Base-by-base conservation (phyloP, 2,888 invertebrate species). In the Drosophila siamana region DNA sequence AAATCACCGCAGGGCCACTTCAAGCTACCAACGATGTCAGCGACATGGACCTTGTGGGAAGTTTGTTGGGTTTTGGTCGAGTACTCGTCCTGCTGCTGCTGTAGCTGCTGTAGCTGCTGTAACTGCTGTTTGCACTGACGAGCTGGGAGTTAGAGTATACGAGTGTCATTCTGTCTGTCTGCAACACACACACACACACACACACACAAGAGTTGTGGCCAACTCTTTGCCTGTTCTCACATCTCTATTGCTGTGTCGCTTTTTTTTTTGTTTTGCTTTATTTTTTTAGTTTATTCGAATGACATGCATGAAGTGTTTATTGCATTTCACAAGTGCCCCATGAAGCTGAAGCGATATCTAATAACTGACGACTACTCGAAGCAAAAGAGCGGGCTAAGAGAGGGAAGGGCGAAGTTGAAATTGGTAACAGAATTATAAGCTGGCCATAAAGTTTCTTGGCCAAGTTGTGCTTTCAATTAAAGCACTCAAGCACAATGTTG, bases 301-400 rank as follows among this genome's bases (percentile, higher is more conserved):
- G 70, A 78, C 78, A 80, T 74, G 71, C 72, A 79, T 77, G 74
- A 79, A 81, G 79, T 81, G 81, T 81, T 81, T 79, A 81, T 81
- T 81, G 82, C 74, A 71, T 81, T 77, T 77, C 74, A 62, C 56
- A 70, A 72, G 69, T 74, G 69, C 51, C 44, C 40, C 73, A 59
- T 66, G 62, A 55, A 46, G 63, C 62, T 66, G 62, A 40, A 62
- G 75, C 62, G 55, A 68, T 77, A 67, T 71, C 71, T 74, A 74
- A 70, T 67, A 69, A 54, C 60, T 66, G 47, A 56, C 64, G 47
- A 70, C 57, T 51, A 69, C 70, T 69, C 50, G 19, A 4, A 7
- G 28, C 28, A 1, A 28, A 13, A 13, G 5, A 9, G 41, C 9
- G 46, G 5, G n/a, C n/a, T n/a, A 11, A 4, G 11, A 30, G 30